Conservation (phyloP, 2,888 invertebrate genomes). For the Isoperla grammatica region DNA sequence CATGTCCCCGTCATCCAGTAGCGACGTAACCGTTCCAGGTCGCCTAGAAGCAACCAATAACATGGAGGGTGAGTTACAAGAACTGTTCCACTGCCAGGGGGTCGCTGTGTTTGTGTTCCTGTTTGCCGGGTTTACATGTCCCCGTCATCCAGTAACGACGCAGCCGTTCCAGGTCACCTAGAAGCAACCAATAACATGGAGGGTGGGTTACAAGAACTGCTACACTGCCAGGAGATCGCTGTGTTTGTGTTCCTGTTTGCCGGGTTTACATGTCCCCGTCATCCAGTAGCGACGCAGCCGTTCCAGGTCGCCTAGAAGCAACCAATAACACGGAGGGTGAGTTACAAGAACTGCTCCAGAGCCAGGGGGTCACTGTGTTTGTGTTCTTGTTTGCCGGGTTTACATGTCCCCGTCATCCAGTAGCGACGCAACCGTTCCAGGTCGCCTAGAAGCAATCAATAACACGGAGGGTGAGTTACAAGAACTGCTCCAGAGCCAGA, state of each 20-base stretch:
- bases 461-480: slow-evolving; percentile 80
- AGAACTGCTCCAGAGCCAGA: slow-evolving; percentile 88
- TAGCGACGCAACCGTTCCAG: slow-evolving; percentile 89
- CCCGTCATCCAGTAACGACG: slow-evolving; percentile 97
- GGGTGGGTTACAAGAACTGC: slow-evolving; percentile 96
- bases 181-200: slow-evolving; percentile 71
- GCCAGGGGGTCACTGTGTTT: slow-evolving; percentile 87
- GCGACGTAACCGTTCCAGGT: too few relatives aligned
- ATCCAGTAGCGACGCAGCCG: slow-evolving; percentile 93
- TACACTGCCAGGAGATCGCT: slow-evolving; percentile 85
- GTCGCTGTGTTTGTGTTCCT: slow-evolving; percentile 86
- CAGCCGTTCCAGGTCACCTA: slow-evolving; percentile 88
- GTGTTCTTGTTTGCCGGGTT: slow-evolving; percentile 85
- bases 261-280: slow-evolving; percentile 91
- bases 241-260: slow-evolving; percentile 85
- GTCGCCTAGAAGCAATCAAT: slow-evolving; percentile 64
- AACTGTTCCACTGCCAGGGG: slow-evolving; percentile 91
- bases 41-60: too few relatives aligned
- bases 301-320: slow-evolving; percentile 79
- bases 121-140: slow-evolving; percentile 86
- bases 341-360: slow-evolving; percentile 93
- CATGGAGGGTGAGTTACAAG: slow-evolving; percentile 91
- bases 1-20: too few relatives aligned
- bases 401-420: slow-evolving; percentile 97
- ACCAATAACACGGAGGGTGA: slow-evolving; percentile 91